These are phyloP conservation scores for Galemys pyrenaicus DNA, from an alignment of 2,113 vertebrate genomes.

Conservation along the genomic window DNA sequence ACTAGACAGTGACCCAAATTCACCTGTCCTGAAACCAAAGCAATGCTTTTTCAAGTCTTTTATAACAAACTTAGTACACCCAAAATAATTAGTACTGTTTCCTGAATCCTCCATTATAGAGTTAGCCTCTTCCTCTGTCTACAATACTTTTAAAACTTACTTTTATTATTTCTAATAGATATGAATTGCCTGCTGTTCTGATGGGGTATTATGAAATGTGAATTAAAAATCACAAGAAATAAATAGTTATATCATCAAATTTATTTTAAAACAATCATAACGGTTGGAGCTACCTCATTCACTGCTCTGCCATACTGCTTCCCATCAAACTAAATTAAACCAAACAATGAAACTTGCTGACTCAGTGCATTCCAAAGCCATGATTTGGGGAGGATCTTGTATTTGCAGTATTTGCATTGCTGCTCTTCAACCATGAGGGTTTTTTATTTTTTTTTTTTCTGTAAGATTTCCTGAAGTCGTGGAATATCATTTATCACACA, in stretches of 20 bases:
- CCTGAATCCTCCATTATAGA: neutral
- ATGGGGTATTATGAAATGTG: neutral
- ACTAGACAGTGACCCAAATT: neutral
- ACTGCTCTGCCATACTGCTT: neutral
- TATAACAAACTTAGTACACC: neutral
- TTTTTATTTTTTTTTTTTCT: neutral
- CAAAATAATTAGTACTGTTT: neutral
- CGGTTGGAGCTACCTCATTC: neutral
- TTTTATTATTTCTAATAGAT: slow-evolving; percentile 19
- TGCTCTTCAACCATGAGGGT: neutral
- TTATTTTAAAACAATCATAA: slow-evolving; percentile 12
- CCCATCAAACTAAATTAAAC: slow-evolving; percentile 20
- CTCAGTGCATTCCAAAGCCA: neutral
- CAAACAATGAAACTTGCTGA: slow-evolving; percentile 33
- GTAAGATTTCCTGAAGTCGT: slow-evolving; percentile 19
- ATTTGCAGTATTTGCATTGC: slow-evolving; percentile 9
- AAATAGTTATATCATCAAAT: neutral
- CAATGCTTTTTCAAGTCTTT: neutral
- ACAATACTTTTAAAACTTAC: neutral
- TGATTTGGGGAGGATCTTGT: neutral
- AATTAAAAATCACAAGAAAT: neutral
- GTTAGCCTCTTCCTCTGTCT: neutral
- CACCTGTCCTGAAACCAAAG: neutral
- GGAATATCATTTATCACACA: neutral
- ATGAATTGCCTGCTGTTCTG: neutral